Conservation (phyloP, 2,113 vertebrate genomes). For the Vulpes ferrilata region DNA sequence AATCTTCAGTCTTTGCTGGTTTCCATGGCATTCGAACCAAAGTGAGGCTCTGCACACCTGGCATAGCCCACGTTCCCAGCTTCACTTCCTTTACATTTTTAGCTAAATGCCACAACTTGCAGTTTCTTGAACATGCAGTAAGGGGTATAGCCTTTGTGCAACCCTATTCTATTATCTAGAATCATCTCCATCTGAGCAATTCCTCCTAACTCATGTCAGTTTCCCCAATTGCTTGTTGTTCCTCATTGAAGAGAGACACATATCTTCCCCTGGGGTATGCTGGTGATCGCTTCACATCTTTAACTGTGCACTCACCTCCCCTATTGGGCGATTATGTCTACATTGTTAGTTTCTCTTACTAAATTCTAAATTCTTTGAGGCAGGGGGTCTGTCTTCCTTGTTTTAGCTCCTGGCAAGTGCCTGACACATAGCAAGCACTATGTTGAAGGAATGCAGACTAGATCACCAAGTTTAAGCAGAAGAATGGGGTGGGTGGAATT, state of each 20-base stretch:
- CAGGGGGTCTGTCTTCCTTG: not conserved
- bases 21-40: not conserved
- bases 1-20: not conserved
- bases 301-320: not conserved
- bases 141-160: not conserved
- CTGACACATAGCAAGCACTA: not conserved
- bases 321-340: not conserved
- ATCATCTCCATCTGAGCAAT: not conserved
- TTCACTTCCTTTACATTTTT: not conserved
- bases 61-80: not conserved
- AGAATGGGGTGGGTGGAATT: not conserved
- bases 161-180: not conserved
- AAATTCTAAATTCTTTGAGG: constrained; percentile 43
- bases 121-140: not conserved
- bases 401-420: not conserved
- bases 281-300: not conserved
- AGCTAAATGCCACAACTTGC: not conserved
- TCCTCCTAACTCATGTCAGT: not conserved
- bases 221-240: not conserved
- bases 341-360: constrained; percentile 4
- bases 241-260: not conserved
- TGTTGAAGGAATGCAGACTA: not conserved
- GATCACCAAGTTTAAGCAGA: not conserved
- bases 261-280: not conserved
- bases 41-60: not conserved